A percentile compares a stretch with the other conserved stretches of the same genome.
phyloP scores from a whole-genome alignment of 2,113 vertebrate genomes.

The Taxidea taxus region DNA sequence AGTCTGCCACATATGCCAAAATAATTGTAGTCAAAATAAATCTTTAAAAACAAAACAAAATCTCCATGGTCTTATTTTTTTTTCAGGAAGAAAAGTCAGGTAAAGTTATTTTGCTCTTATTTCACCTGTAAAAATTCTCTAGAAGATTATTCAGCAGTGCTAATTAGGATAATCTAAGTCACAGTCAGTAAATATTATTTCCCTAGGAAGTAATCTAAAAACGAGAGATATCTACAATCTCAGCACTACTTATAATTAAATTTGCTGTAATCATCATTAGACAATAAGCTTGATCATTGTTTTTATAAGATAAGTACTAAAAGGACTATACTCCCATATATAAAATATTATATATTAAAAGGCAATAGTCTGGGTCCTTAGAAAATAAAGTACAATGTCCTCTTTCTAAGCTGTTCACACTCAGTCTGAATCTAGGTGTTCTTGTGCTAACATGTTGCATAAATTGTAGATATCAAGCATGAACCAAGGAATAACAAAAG shows the following conservation, averaged over 20 bases:
- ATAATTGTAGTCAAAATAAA: conserved; percentile 19
- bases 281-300: neutral
- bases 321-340: neutral
- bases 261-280: neutral
- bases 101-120: neutral
- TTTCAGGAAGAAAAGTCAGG: neutral
- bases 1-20: neutral
- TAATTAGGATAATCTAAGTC: neutral
- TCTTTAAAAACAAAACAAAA: conserved; percentile 39
- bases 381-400: neutral
- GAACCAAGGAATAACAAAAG: neutral
- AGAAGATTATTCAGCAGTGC: neutral
- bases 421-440: neutral
- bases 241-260: neutral
- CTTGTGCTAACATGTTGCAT: neutral
- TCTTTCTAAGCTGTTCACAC: neutral
- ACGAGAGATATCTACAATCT: neutral
- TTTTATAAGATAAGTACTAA: conserved; percentile 45
- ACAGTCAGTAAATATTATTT: conserved; percentile 33
- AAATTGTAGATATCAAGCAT: neutral
- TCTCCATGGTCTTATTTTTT: neutral
- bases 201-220: conserved; percentile 10
- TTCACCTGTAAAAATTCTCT: conserved; percentile 7
- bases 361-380: neutral
- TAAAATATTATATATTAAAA: neutral